A percentile compares a stretch with the other conserved stretches of the same genome.
Conservation (phyloP, 92 coral and sea anemone species). For the Parazoanthus darwini region DNA sequence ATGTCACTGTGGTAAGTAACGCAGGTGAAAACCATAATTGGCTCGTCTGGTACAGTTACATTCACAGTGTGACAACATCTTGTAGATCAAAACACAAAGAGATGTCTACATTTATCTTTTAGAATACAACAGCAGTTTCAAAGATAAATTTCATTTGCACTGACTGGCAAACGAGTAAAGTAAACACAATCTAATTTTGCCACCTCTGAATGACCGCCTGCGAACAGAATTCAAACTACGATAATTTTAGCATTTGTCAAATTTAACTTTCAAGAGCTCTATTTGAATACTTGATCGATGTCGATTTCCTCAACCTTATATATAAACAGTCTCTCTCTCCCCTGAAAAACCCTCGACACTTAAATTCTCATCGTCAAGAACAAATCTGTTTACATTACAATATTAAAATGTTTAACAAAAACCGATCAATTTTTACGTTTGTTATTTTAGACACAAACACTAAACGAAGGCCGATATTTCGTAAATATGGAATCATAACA, state of each 20-base stretch:
- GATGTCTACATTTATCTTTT: neutral
- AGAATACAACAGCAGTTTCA: neutral
- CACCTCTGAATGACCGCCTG: conserved; percentile 8
- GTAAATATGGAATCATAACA: neutral
- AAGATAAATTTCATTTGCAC: conserved; percentile 4
- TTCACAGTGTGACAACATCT: neutral
- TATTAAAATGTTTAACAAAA: conserved; percentile 26
- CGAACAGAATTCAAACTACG: neutral
- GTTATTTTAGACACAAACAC: conserved; percentile 3
- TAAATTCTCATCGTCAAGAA: neutral
- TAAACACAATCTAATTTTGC: conserved; percentile 20
- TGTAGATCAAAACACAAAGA: neutral
- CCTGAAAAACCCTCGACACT: neutral
- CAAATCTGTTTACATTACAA: conserved; percentile 14
- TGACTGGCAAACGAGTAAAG: neutral
- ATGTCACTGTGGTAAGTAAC: no score
- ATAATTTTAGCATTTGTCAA: neutral
- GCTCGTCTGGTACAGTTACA: neutral
- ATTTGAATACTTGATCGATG: neutral
- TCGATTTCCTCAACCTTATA: neutral
- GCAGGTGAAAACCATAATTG: neutral
- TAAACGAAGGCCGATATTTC: neutral
- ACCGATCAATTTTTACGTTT: conserved; percentile 28
- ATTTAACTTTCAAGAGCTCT: neutral
- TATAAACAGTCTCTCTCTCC: neutral